Evolutionary conservation across 2,113 vertebrate genomes (phyloP).

Genomic region (Bostrychus sinensis): DNA sequence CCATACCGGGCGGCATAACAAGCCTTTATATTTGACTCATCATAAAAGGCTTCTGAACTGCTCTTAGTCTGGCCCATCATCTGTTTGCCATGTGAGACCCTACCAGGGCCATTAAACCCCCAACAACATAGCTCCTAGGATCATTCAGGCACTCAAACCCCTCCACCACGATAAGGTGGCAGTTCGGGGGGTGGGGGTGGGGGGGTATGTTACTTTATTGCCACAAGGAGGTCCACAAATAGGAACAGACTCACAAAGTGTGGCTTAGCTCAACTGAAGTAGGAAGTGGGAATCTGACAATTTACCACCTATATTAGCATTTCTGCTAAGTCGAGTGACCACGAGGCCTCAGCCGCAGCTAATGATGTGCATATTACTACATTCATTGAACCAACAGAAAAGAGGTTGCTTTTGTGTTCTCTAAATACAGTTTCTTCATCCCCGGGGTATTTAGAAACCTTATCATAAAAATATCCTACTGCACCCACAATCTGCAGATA

Average conservation of each 20-base stretch:
- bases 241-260: conserved; percentile 65
- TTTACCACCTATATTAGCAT: conserved; percentile 73
- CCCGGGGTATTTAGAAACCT: conserved; percentile 77
- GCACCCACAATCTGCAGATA: conserved; percentile 77
- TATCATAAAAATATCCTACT: conserved; percentile 79
- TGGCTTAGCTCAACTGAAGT: conserved; percentile 72
- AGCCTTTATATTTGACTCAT: no score
- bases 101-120: no score
- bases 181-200: no score
- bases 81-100: no score
- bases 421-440: conserved; percentile 78
- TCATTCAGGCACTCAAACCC: no score
- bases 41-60: no score
- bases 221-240: conserved; percentile 49
- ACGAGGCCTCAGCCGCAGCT: conserved; percentile 61
- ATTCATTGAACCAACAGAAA: conserved; percentile 71
- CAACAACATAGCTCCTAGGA: no score
- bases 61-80: no score
- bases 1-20: no score
- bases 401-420: conserved; percentile 75
- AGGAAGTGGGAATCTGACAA: conserved; percentile 69
- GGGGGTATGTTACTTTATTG: conserved; percentile 57
- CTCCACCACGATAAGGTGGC: no score
- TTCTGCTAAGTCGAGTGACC: conserved; percentile 76
- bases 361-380: conserved; percentile 72